Conservation (phyloP, 2,797 vertebrate species). For the Pseudocheirus occidentalis region DNA sequence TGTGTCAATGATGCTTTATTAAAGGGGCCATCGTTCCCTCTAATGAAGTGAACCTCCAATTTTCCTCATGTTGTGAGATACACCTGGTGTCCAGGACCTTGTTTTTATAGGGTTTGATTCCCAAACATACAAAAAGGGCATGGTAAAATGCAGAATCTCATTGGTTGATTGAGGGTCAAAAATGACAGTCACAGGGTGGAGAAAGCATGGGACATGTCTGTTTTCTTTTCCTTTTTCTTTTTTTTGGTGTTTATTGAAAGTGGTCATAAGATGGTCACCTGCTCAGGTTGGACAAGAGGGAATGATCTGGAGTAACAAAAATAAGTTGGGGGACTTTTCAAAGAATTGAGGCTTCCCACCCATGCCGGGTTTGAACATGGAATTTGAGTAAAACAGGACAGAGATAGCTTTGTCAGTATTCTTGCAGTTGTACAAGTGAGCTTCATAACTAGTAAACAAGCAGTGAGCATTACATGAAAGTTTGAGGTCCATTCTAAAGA, state of each 20-base stretch:
- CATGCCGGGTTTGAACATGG: not conserved
- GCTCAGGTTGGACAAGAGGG: not conserved
- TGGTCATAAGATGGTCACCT: not conserved
- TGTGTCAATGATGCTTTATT: not conserved
- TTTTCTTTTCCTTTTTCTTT: too few relatives aligned
- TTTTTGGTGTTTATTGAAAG: not conserved
- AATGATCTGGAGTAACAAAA: not conserved
- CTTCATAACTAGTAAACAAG: not conserved
- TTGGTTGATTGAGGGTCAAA: not conserved
- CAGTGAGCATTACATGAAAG: not conserved
- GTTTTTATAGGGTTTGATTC: not conserved
- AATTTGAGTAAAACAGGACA: not conserved
- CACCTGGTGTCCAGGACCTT: not conserved
- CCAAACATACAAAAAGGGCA: not conserved
- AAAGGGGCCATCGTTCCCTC: not conserved
- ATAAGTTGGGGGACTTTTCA: not conserved
- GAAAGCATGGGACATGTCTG: too few relatives aligned
- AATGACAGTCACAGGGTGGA: not conserved
- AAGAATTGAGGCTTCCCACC: not conserved
- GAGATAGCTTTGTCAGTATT: not conserved
- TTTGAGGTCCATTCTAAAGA: not conserved
- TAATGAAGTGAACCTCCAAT: not conserved
- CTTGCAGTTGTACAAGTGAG: not conserved
- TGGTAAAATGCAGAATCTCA: not conserved
- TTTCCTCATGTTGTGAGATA: not conserved